Conservation (phyloP, 2,888 invertebrate species). For the Parnassius glacialis region DNA sequence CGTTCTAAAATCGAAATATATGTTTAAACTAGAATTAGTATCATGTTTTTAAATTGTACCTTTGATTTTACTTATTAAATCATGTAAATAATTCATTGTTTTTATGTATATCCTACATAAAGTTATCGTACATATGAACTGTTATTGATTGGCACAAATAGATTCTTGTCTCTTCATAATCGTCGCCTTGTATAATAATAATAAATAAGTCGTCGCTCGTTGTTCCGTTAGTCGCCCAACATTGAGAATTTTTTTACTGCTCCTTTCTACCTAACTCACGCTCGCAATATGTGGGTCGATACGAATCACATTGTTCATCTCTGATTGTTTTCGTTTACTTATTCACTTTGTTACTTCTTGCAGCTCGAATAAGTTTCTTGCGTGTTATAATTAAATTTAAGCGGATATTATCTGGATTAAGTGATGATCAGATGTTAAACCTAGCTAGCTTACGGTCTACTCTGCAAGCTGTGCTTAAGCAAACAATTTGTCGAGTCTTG, state of each 20-base stretch:
- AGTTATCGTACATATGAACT: background rate
- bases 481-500: slow-evolving; percentile 69
- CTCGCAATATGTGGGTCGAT: slow-evolving; percentile 59
- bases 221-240: slow-evolving; percentile 52
- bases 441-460: slow-evolving; percentile 53
- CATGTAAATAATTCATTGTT: too few species aligned
- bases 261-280: slow-evolving; percentile 51
- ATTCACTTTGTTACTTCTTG: slow-evolving; percentile 24
- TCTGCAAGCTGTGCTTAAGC: slow-evolving; percentile 68
- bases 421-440: background rate
- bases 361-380: background rate
- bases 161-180: slow-evolving; percentile 22
- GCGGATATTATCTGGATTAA: too few species aligned
- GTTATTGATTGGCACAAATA: slow-evolving; percentile 13
- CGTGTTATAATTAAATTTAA: background rate
- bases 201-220: slow-evolving; percentile 45
- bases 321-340: slow-evolving; percentile 45
- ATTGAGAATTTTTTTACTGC: slow-evolving; percentile 51
- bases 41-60: too few species aligned
- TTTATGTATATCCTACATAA: too few species aligned
- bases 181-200: slow-evolving; percentile 21
- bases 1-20: too few species aligned
- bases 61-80: too few species aligned
- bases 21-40: too few species aligned
- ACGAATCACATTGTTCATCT: slow-evolving; percentile 60